These are phyloP conservation scores for Polyploca ridens DNA, from an alignment of 2,888 invertebrate genomes.

Conservation along the genomic window DNA sequence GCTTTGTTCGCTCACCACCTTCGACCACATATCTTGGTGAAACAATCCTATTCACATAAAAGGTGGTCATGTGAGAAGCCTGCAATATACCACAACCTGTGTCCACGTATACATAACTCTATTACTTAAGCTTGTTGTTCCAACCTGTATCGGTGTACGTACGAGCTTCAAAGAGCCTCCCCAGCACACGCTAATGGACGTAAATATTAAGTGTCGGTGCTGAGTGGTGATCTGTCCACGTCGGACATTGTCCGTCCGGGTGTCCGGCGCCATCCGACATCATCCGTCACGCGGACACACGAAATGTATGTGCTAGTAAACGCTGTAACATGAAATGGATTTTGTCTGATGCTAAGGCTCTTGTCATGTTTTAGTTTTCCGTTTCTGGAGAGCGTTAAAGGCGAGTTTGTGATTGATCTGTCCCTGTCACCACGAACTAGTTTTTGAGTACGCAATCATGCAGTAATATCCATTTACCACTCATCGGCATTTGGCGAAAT, in stretches of 20 bases:
- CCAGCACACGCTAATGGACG: slow-evolving; percentile 30
- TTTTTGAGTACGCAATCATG: too few relatives aligned
- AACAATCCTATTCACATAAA: too few relatives aligned
- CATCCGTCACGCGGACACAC: slow-evolving; percentile 33
- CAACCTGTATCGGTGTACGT: slow-evolving; percentile 23
- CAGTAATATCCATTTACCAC: too few relatives aligned
- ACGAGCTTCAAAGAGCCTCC: slow-evolving; percentile 29
- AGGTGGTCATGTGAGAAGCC: neutral
- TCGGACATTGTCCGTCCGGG: slow-evolving; percentile 35
- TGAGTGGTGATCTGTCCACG: slow-evolving; percentile 39
- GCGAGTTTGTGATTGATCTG: neutral
- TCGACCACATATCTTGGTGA: too few relatives aligned
- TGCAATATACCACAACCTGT: neutral
- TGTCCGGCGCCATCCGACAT: slow-evolving; percentile 23
- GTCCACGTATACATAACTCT: neutral
- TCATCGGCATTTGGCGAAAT: too few relatives aligned
- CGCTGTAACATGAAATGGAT: neutral
- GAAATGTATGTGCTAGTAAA: neutral
- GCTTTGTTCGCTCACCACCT: too few relatives aligned
- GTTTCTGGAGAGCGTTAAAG: neutral
- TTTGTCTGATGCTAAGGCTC: slow-evolving; percentile 1
- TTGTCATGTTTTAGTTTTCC: neutral
- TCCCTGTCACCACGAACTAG: neutral
- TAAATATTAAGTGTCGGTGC: slow-evolving; percentile 31
- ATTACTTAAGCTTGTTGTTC: neutral